Evolutionary conservation across 2,797 vertebrate species (phyloP).

Genomic region (Mycteria americana): DNA sequence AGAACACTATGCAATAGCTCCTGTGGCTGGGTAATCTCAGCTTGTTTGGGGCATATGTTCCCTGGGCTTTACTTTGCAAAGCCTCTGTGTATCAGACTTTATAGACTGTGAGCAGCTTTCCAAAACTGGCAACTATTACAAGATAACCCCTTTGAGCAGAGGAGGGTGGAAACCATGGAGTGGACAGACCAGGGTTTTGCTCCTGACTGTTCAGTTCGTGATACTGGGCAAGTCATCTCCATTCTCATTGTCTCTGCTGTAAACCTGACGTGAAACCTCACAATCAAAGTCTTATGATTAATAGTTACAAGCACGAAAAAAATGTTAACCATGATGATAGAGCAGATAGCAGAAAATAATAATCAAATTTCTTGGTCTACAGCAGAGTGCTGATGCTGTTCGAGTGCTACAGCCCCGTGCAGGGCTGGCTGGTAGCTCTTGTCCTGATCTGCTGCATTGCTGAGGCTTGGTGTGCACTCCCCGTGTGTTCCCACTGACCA

Average conservation of each 20-base stretch:
- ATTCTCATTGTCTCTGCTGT: neutral
- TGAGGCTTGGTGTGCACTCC: neutral
- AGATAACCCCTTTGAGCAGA: no score
- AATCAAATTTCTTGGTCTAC: neutral
- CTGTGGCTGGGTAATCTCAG: neutral
- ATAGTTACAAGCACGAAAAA: neutral
- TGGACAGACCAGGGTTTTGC: neutral
- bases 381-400: neutral
- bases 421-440: neutral
- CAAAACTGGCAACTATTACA: neutral
- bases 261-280: neutral
- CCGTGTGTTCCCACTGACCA: neutral
- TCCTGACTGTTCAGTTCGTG: neutral
- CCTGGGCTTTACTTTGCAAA: neutral
- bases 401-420: neutral
- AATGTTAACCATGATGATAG: neutral
- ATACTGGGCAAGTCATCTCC: neutral
- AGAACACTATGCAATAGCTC: accelerated
- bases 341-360: neutral
- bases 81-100: neutral
- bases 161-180: neutral
- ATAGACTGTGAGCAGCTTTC: neutral
- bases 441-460: neutral
- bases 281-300: neutral
- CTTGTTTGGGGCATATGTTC: neutral